Base-by-base conservation (phyloP, 2,797 vertebrate species). In the Cheirogaleus major region DNA sequence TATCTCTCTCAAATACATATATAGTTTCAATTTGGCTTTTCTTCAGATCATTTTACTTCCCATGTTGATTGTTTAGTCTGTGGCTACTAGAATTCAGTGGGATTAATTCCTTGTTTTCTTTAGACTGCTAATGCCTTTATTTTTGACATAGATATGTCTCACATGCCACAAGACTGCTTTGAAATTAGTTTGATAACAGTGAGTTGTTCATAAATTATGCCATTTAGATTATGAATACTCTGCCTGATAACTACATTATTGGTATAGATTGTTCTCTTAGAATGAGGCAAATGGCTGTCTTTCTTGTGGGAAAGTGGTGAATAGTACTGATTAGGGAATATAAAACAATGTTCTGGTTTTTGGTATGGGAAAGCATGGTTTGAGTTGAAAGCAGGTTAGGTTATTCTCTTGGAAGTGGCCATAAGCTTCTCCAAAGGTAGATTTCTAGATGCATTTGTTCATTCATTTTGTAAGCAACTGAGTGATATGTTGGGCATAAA, bases 1-100 rank as follows among this genome's bases (percentile, higher is more conserved):
- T 7, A 59, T 95, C 25, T 92, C 30, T 95, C 61, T 95, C 73
- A 95, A 35, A 89, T 84, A 52, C 45, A 67, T 75, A 10, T 57
- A 30, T 86, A 38, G 83, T 95, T 88, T 96, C 52, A 61, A 5
- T 32, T 84, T 91, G 79, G 9, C 57, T 94, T 93, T 92, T 89
- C 35, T 85, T 96, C 5, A 48, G 45, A 81, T 89, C 27, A 61
- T 87, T 95, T 89, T 81, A 82, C 76, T 93, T 92, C 55, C 61
- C 78, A 89, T 94, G 52, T 94, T 96, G 57, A 86, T 72, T 89
- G 45, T 95, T 96, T 97, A 90, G 88, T 95, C 70, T 92, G 7
- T 94, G 61, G 14, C 67, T 83, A 65, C 57, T 82, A 85, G 90
- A 91, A 91, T 91, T 94, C 83, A 91, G 0, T 94, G 30, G 72